These are phyloP conservation scores for Gambelia wislizenii DNA, from an alignment of 2,797 vertebrate species.

Conservation along the genomic window DNA sequence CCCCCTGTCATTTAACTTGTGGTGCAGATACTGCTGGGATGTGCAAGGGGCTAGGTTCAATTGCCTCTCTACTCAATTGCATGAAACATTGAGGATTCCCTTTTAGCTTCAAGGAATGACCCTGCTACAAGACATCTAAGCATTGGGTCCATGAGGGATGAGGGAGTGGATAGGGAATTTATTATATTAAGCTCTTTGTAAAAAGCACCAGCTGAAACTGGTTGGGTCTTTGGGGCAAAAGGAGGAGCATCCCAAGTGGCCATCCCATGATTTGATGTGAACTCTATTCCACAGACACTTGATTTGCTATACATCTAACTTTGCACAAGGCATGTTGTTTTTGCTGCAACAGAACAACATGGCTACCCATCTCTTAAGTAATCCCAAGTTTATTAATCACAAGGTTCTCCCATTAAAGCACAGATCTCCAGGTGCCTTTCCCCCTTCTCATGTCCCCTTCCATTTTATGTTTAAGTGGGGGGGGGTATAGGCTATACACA, in stretches of 20 bases:
- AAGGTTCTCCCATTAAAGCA: neutral
- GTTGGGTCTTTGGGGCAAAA: neutral
- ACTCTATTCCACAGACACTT: neutral
- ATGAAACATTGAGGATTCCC: neutral
- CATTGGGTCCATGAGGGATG: neutral
- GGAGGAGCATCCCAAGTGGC: neutral
- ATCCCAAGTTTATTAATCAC: neutral
- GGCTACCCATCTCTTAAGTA: conserved; percentile 6
- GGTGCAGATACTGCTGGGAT: neutral
- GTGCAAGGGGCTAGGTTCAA: no score
- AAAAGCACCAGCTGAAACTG: neutral
- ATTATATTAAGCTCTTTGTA: neutral
- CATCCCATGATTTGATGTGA: neutral
- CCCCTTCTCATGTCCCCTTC: neutral
- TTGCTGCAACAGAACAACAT: neutral
- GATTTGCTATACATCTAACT: neutral
- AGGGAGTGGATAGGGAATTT: neutral
- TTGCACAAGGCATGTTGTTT: neutral
- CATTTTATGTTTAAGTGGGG: neutral
- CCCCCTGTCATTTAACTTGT: neutral
- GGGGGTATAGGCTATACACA: neutral
- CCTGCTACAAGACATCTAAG: neutral
- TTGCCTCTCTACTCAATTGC: neutral
- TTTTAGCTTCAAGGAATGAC: neutral
- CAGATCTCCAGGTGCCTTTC: neutral